These are phyloP conservation scores for Rhincodon typus DNA, from an alignment of 2,797 vertebrate species.

Conservation along the genomic window DNA sequence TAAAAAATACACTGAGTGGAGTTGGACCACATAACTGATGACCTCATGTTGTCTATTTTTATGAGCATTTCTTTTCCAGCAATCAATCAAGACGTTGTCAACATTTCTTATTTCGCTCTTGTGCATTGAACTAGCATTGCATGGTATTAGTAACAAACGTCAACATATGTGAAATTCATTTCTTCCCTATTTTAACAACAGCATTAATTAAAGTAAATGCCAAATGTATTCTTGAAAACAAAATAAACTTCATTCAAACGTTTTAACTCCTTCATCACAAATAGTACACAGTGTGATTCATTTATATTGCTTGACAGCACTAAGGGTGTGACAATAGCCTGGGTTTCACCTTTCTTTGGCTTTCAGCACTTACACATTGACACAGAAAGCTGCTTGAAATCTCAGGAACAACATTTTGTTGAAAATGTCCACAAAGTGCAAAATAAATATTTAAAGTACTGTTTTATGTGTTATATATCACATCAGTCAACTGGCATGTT, in stretches of 20 bases:
- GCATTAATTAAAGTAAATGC: background rate
- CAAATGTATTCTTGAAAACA: background rate
- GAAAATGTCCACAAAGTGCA: background rate
- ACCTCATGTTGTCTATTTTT: conserved; percentile 22
- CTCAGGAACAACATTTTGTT: background rate
- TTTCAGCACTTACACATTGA: background rate
- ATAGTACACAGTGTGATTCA: background rate
- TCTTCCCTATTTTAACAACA: background rate
- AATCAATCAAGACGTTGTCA: conserved; percentile 18
- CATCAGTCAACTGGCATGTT: background rate
- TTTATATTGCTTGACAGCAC: background rate
- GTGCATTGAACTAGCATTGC: background rate
- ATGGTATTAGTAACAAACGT: background rate
- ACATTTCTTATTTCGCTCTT: background rate
- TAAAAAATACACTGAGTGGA: conserved; percentile 25
- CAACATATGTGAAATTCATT: background rate
- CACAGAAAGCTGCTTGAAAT: background rate
- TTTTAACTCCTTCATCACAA: background rate
- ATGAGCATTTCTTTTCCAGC: conserved; percentile 4
- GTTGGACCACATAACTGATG: conserved; percentile 31
- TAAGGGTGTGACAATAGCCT: background rate
- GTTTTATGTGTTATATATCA: background rate
- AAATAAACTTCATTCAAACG: background rate
- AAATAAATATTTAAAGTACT: background rate
- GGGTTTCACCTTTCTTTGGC: background rate